These are phyloP conservation scores for Syngnathus rostellatus DNA, from an alignment of 2,797 vertebrate genomes.

Conservation along the genomic window DNA sequence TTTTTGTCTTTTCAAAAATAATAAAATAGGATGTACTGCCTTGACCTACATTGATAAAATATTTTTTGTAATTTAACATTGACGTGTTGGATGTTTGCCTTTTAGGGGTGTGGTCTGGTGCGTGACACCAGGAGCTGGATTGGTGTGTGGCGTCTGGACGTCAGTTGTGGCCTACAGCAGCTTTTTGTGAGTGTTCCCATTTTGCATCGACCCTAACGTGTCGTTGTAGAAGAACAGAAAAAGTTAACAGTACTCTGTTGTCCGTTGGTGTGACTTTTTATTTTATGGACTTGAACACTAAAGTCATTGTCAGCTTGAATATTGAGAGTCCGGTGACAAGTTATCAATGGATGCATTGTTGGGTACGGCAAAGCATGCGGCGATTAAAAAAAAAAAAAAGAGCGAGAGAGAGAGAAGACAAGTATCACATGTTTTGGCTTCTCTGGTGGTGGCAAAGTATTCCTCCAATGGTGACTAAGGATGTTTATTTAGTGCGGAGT, in stretches of 20 bases:
- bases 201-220: too few relatives aligned
- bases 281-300: constrained; percentile 2
- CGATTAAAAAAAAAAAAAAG: neutral
- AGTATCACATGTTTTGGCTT: neutral
- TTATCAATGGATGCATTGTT: constrained; percentile 4
- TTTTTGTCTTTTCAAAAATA: too few relatives aligned
- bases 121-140: too few relatives aligned
- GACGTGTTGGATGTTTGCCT: too few relatives aligned
- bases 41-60: too few relatives aligned
- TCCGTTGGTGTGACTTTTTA: constrained; percentile 3
- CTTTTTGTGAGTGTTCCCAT: too few relatives aligned
- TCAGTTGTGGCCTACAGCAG: too few relatives aligned
- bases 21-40: too few relatives aligned
- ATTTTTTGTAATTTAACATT: too few relatives aligned
- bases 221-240: neutral
- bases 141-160: too few relatives aligned
- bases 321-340: neutral
- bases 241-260: neutral
- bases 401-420: neutral
- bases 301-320: neutral
- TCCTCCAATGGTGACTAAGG: neutral
- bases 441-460: neutral
- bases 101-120: too few relatives aligned
- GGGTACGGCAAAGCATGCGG: neutral
- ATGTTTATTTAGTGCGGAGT: neutral